Evolutionary conservation across 2,113 vertebrate species (phyloP).

Genomic region (Petroica traversi): DNA sequence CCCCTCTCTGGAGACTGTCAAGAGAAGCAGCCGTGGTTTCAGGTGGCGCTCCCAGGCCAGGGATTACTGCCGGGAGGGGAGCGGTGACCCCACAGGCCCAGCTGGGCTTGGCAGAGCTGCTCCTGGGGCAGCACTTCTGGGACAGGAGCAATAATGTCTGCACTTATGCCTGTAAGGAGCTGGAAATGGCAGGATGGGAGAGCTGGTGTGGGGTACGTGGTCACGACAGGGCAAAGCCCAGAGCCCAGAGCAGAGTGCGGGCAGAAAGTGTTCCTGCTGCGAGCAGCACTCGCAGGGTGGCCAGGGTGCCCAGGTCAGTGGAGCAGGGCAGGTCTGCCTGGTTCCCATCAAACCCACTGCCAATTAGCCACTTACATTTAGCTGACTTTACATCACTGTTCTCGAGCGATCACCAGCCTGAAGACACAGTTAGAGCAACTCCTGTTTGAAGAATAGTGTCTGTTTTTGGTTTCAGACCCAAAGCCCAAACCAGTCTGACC

Average conservation of each 20-base stretch:
- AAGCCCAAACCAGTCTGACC: constrained; percentile 50
- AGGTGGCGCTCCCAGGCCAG: not conserved
- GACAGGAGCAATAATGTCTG: not conserved
- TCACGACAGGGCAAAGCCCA: not conserved
- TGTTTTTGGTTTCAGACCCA: constrained; percentile 39
- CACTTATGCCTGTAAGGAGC: not conserved
- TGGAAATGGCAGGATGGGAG: not conserved
- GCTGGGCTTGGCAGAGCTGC: not conserved
- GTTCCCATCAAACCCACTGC: not conserved
- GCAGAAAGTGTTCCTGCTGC: rapidly evolving
- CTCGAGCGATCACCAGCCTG: not conserved
- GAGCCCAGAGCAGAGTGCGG: rapidly evolving
- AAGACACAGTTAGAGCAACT: not conserved
- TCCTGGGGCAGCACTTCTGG: not conserved
- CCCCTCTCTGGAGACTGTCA: not conserved
- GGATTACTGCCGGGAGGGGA: too few relatives aligned
- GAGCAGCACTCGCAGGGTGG: not conserved
- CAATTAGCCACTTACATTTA: not conserved
- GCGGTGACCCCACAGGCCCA: not conserved
- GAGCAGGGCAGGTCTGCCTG: not conserved
- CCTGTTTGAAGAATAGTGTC: not conserved
- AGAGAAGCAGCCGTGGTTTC: not conserved
- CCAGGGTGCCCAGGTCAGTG: not conserved
- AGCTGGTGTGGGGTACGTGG: not conserved
- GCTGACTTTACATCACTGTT: not conserved